Evolutionary conservation across 2,797 vertebrate species (phyloP), one percentile per base, ranked within the genome.

Genomic region (Tiaroga cobitis): DNA sequence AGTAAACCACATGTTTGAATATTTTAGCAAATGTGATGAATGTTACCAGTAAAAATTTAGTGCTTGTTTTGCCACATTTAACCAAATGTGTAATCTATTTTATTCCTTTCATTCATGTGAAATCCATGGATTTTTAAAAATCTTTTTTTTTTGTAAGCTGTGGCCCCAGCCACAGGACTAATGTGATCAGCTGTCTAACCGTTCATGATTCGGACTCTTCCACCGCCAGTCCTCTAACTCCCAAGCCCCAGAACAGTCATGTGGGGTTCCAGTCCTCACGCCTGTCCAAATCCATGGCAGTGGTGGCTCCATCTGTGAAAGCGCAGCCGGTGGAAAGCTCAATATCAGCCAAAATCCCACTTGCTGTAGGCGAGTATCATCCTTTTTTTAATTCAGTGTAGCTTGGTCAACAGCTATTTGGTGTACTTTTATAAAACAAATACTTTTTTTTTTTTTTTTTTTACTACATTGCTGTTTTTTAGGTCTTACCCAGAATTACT

Each of bases 161-260:
- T 88, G 93, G 94, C 49, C 89, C 97, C 92, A 97, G 97, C 92
- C 97, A 98, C 89, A 95, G 98, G 89, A 96, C 98, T 29, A 99
- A 99, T 2, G 98, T 99, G 59, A 99, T 99, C 95, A 99, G 98
- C 95, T 99, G 98, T 24, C 97, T 99, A 85, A 99, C 98, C 0
- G 97, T 99, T 81, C 98, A 99, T 4, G 98, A 99, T 89, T 99
- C 98, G 0, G 98, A 99, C 93, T 99, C 97, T 1, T 99, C 98
- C 49, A 94, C 96, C 69, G 96, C 92, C 91, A 99, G 98, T 91
- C 98, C 98, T 2, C 96, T 97, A 65, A 94, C 96, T 80, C 91
- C 97, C 21, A 95, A 96, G 61, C 95, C 95, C 0, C 78, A 89
- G 37, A 89, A 90, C 1, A 89, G 90, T 87, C 51, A 93, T 43